Evolutionary conservation across 2,888 invertebrate genomes (phyloP).

Genomic region (Synergus itoensis): DNA sequence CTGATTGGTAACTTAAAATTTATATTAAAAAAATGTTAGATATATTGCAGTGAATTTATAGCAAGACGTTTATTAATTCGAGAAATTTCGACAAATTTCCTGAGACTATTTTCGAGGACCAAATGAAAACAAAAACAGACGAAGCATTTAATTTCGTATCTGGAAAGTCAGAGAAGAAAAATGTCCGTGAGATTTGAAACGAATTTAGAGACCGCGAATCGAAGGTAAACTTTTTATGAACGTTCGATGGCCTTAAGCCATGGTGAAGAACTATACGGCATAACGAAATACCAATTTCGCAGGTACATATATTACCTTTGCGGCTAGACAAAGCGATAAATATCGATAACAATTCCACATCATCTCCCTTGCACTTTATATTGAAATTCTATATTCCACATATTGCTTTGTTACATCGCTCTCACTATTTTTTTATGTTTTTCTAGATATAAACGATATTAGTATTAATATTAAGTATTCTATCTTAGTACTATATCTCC

Average conservation of each 20-base stretch:
- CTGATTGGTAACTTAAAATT: no score
- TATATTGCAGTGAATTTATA: no score
- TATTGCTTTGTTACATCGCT: background rate
- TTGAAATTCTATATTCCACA: background rate
- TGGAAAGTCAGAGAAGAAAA: conserved; percentile 4
- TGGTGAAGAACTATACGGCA: background rate
- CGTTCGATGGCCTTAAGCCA: background rate
- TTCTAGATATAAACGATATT: no score
- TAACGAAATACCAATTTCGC: conserved; percentile 8
- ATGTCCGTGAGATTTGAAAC: conserved; percentile 7
- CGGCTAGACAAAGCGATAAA: background rate
- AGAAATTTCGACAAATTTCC: background rate
- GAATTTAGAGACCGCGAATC: background rate
- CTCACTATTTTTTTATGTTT: background rate
- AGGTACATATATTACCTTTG: conserved; percentile 14
- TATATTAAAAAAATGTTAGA: no score
- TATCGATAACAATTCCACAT: conserved; percentile 1
- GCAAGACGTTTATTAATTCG: no score
- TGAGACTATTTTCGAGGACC: background rate
- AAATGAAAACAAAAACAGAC: background rate
- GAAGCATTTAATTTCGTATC: background rate
- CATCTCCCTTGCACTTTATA: background rate
- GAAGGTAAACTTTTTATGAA: background rate
- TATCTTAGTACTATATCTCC: background rate
- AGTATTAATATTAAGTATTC: no score